phyloP scores from a whole-genome alignment of 2,113 vertebrate species.

The Xerus inauris region DNA sequence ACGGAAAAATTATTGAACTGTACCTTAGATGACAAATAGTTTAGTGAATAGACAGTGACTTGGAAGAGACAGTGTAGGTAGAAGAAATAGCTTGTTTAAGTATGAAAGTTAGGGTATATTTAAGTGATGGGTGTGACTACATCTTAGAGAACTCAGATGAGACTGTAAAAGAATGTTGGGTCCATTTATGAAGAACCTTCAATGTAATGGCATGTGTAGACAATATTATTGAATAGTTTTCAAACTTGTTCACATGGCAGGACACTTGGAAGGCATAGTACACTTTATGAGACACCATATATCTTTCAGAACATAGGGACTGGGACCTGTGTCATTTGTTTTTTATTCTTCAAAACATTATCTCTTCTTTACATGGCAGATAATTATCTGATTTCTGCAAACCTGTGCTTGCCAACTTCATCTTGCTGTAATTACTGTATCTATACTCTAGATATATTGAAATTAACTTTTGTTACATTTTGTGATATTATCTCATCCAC shows the following conservation, averaged over 20 bases:
- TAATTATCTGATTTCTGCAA: neutral
- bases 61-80: neutral
- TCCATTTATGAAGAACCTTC: conserved; percentile 41
- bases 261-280: neutral
- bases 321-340: neutral
- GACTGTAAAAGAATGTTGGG: neutral
- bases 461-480: neutral
- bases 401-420: conserved; percentile 12
- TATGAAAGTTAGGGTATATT: conserved; percentile 15
- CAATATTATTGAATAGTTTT: conserved; percentile 21
- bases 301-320: conserved; percentile 13
- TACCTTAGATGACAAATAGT: neutral
- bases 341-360: conserved; percentile 17
- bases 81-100: neutral
- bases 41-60: neutral
- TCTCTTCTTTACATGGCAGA: neutral
- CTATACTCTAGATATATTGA: neutral
- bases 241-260: neutral
- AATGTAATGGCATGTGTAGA: neutral
- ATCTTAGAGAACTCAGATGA: conserved; percentile 11
- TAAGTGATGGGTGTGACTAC: neutral
- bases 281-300: neutral
- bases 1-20: conserved; percentile 17
- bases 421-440: neutral
- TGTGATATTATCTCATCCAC: neutral